A percentile compares a stretch with the other conserved stretches of the same genome.
These are phyloP conservation scores for Chrysaora quinquecirrha DNA, from an alignment of 30 jellyfish, hydroid and myxozoan genomes.

Conservation along the genomic window DNA sequence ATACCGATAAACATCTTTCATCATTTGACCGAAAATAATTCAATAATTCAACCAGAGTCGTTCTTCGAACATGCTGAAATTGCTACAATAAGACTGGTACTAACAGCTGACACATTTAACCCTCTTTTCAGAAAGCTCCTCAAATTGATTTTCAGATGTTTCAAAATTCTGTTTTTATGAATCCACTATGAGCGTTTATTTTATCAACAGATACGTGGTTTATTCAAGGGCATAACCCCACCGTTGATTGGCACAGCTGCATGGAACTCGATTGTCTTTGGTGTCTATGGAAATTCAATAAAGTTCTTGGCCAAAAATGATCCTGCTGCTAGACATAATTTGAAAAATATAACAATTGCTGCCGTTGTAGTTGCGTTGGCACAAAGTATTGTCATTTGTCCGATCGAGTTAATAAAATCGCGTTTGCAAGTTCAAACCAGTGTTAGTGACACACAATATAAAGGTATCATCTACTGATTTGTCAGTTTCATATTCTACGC, in stretches of 20 bases:
- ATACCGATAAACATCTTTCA: too few species aligned
- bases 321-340: slow-evolving; percentile 14
- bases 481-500: neutral
- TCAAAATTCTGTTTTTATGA: too few species aligned
- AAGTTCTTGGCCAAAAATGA: slow-evolving; percentile 59
- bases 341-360: slow-evolving; percentile 61
- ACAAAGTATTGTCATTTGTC: slow-evolving; percentile 80
- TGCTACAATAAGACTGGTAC: too few species aligned
- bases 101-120: too few species aligned
- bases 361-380: slow-evolving; percentile 72
- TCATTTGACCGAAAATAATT: too few species aligned
- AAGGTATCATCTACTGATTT: slow-evolving; percentile 38
- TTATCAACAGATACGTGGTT: slow-evolving; percentile 87
- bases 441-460: slow-evolving; percentile 43
- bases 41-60: too few species aligned
- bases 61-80: too few species aligned
- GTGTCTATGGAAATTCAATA: slow-evolving; percentile 87
- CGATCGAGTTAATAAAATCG: slow-evolving; percentile 83
- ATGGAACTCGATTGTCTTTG: slow-evolving; percentile 91
- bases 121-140: too few species aligned
- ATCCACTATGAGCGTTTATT: too few species aligned
- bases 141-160: too few species aligned
- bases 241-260: slow-evolving; percentile 95
- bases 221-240: slow-evolving; percentile 90
- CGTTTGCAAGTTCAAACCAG: slow-evolving; percentile 81